Evolutionary conservation across 2,888 invertebrate genomes (phyloP).

Genomic region (Empis stercorea): DNA sequence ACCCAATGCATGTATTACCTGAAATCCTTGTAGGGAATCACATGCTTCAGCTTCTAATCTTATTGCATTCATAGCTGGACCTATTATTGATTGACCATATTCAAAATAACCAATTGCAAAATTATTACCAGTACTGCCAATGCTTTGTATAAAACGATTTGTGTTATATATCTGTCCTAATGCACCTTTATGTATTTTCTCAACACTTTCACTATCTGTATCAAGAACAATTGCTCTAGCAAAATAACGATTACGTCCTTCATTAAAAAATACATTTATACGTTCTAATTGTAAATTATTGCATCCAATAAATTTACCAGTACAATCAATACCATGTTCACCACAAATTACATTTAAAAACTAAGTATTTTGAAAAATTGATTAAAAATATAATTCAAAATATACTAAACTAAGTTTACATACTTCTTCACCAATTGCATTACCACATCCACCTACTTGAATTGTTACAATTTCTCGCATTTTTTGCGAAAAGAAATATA

Average conservation of each 20-base stretch:
- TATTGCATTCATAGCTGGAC: constrained; percentile 22
- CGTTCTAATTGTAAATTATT: constrained; percentile 52
- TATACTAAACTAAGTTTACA: no score
- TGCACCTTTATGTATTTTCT: constrained; percentile 40
- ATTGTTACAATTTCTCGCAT: constrained; percentile 32
- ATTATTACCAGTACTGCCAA: constrained; percentile 44
- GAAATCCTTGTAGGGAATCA: constrained; percentile 45
- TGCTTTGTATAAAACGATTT: constrained; percentile 53
- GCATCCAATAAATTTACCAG: constrained; percentile 46
- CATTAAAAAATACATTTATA: constrained; percentile 46
- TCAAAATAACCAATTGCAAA: constrained; percentile 51
- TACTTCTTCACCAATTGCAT: constrained; percentile 29
- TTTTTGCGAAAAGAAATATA: no score
- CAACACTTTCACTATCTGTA: constrained; percentile 55
- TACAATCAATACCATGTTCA: constrained; percentile 51
- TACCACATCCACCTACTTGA: constrained; percentile 30
- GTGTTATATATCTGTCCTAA: constrained; percentile 53
- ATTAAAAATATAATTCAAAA: not conserved
- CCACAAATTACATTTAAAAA: constrained; percentile 43
- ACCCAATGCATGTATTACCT: constrained; percentile 55
- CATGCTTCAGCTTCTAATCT: constrained; percentile 27
- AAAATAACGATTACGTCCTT: constrained; percentile 47
- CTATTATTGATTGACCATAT: constrained; percentile 28
- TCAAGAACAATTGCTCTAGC: constrained; percentile 56
- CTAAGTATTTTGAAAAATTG: constrained; percentile 23